Evolutionary conservation across 1,140 invertebrate species (phyloP), one percentile per base, ranked within the genome.

Genomic region (Drosophila hydei): DNA sequence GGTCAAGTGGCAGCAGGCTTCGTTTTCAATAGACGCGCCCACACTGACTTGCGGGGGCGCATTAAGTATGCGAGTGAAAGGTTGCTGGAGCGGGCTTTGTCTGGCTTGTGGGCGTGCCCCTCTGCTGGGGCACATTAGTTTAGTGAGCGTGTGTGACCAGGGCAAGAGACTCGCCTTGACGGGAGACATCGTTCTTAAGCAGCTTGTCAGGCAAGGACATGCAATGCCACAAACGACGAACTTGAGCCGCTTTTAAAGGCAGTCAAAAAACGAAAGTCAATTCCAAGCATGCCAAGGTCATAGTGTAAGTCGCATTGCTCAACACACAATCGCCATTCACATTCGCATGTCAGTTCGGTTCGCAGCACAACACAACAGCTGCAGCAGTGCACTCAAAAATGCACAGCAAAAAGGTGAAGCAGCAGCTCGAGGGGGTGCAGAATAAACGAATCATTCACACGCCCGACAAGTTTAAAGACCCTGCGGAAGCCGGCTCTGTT

Each of bases 401-500:
- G 40, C 65, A 52, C 7, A 9, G 25, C 23, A 16, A 21, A 48
- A 48, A 36, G 42, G 27, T n/a, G 16, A 6, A 4, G 23, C 23
- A 4, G 23, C 23, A 23, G n/a, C 4, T 19, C 11, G 21, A 3
- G 18, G 6, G 14, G 40, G 2, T 9, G 9, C n/a, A 16, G 48
- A 30, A 40, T 61, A 18, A 50, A 30, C 47, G 47, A 50, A 50
- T 61, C 19, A 61, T 61, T 38, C 52, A 47, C 12, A 50, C 43
- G 25, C 25, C 21, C 27, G 30, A 30, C 25, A 9, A 45, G 80
- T 84, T 85, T 77, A 85, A 81, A 85, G 80, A 85, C 81, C 80
- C 75, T 25, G 43, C 61, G 38, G 75, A 87, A 77, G 83, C 81
- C 77, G 80, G 80, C 64, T 47, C 55, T 84, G 80, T 73, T 73